Evolutionary conservation across 1,140 invertebrate genomes (phyloP), one percentile per base, ranked within the genome.

Genomic region (Cataglyphis hispanica): DNA sequence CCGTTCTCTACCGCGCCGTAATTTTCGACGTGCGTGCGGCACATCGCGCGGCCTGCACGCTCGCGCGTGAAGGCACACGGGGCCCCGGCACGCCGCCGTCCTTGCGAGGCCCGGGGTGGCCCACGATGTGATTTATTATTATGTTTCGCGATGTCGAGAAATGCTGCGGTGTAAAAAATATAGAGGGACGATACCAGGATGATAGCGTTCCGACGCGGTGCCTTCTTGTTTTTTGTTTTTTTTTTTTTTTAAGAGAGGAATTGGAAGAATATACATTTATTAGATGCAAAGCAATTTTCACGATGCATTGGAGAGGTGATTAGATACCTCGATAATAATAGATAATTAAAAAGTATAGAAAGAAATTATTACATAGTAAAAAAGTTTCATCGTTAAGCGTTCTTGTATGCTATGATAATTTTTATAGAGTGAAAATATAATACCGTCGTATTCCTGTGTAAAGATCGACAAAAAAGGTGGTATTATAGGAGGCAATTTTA

Each of bases 21-120:
- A 86, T 90, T 91, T 92, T 83, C 86, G 77, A 75, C 69, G 61
- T 85, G 87, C 86, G 87, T 87, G 87, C 77, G 67, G 64, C 78
- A 46, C 78, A 46, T 37, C 76, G 76, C 58, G 70, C 78, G 60
- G 76, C 53, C 61, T 78, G 84, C 72, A 86, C 84, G 53, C 63
- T 67, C 90, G 86, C 87, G 90, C 89, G 90, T 92, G 78, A 88
- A 88, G 64, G 53, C 66, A 83, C 56, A 83, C 63, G 46, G 70
- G n/a, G n/a, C n/a, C n/a, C 40, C 67, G 56, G 83, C 50, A 66
- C 66, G 56, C 27, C 76, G 31, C n/a, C 53, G 81, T 63, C 46
- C 4, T 56, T 56, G 53, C 72, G n/a, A 60, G 56, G 46, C 1
- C 37, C 58, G 11, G 34, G 46, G 74, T n/a, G 34, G 4, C 16